Base-by-base conservation (phyloP, 2,888 invertebrate species). In the Philonicus albiceps region DNA sequence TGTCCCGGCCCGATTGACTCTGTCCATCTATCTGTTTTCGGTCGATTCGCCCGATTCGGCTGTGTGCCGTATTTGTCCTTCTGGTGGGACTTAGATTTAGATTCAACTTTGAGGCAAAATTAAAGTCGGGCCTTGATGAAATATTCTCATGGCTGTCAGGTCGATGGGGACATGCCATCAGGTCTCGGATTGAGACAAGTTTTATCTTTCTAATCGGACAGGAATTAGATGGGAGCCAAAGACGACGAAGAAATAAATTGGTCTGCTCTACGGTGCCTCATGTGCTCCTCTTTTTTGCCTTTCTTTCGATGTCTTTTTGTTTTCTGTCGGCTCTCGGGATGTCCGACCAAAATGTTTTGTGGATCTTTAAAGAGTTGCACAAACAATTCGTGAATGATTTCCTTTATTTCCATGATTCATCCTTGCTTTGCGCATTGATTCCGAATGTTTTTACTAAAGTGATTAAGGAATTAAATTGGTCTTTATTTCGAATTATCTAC, bases 131-230 rank as follows among this genome's bases (percentile, higher is more conserved):
- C 34, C 83, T 83, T 83, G 83, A 83, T 83, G 83, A 83, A 83
- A 83, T 83, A 83, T 83, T 83, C 83, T 83, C 83, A 83, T 83
- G 83, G 64, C 64, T 83, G 83, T 83, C 83, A 83, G 83, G 83
- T 83, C 83, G 83, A 83, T 83, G 83, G 64, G 83, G 83, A 83
- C 83, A 83, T 83, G 83, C 83, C 83, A 83, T 83, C 83, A 83
- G 83, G 83, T 83, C 83, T 37, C 30, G 55, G 64, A 83, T 83
- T 83, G 83, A 83, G 83, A 83, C 83, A 83, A 83, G 83, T 83
- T 83, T 83, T 83, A 83, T 83, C 83, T 55, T 83, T 37, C 83
- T 83, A 83, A 83, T 83, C 83, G 83, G 72, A 83, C 83, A 83
- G 83, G 83, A 83, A 83, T 83, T 83, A 83, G 83, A 83, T 83